These are phyloP conservation scores for Ptilodon capucinus DNA, from an alignment of 2,888 invertebrate genomes.

Conservation along the genomic window DNA sequence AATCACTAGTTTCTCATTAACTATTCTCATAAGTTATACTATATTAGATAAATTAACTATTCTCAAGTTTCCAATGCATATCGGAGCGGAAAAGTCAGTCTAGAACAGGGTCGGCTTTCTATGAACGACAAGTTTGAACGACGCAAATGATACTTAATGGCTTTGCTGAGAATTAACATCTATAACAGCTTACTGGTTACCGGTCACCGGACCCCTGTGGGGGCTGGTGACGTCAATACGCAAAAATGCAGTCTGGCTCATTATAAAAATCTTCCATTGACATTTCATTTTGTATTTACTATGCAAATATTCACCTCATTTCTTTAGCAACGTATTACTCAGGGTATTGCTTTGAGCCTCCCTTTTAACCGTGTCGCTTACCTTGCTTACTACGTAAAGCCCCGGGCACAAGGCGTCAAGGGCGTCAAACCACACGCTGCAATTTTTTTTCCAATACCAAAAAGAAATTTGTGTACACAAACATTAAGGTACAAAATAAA, in stretches of 20 bases:
- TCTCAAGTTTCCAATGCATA: conserved; percentile 13
- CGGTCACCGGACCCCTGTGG: not conserved
- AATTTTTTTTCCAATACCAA: too few species aligned
- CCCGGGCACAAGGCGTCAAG: too few species aligned
- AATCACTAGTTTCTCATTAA: too few species aligned
- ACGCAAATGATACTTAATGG: conserved; percentile 4
- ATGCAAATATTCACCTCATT: conserved; percentile 8
- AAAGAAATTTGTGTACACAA: too few species aligned
- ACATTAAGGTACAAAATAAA: too few species aligned
- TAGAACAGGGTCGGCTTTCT: conserved; percentile 29
- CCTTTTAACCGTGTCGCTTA: conserved; percentile 10
- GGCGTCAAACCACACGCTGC: too few species aligned
- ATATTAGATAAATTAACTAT: too few species aligned
- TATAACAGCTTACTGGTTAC: too few species aligned
- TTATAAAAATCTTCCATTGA: conserved; percentile 11
- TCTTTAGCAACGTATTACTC: conserved; percentile 11
- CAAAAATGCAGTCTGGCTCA: conserved; percentile 10
- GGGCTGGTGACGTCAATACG: conserved; percentile 15
- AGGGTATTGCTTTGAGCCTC: conserved; percentile 14
- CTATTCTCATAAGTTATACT: too few species aligned
- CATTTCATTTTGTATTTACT: too few species aligned
- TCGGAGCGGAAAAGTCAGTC: conserved; percentile 22
- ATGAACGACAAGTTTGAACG: conserved; percentile 13
- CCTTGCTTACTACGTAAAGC: too few species aligned
- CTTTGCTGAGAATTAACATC: conserved; percentile 6